These are phyloP conservation scores for Linhomoeus sp. DNA, from an alignment of 2,888 invertebrate species.

Conservation along the genomic window DNA sequence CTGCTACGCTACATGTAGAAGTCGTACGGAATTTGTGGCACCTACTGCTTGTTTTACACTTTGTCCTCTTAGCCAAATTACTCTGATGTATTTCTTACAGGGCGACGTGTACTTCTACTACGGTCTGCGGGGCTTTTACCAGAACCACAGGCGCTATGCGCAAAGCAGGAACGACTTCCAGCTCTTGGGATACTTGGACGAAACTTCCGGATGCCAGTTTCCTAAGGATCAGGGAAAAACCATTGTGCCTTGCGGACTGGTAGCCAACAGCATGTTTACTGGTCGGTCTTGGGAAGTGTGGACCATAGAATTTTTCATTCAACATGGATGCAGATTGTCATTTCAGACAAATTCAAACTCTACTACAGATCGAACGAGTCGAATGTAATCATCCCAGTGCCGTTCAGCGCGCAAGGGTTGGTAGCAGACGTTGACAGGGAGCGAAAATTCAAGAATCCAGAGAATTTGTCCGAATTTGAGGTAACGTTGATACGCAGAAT, in stretches of 20 bases:
- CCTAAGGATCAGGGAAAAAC: too few relatives aligned
- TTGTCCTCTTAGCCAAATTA: too few relatives aligned
- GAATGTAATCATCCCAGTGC: too few relatives aligned
- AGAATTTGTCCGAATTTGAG: too few relatives aligned
- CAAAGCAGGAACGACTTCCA: conserved; percentile 81
- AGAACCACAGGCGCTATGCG: conserved; percentile 93
- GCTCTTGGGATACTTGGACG: conserved; percentile 53
- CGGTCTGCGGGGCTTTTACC: conserved; percentile 88
- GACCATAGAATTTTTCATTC: too few relatives aligned
- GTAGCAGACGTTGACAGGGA: conserved; percentile 89
- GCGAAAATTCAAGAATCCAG: conserved; percentile 87
- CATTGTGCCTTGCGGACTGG: conserved; percentile 91
- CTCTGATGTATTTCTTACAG: too few relatives aligned
- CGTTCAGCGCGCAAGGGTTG: conserved; percentile 60
- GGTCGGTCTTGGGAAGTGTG: too few relatives aligned
- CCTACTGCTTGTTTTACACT: too few relatives aligned
- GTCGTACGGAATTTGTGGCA: too few relatives aligned
- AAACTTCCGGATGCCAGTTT: conserved; percentile 27
- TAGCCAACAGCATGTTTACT: conserved; percentile 92
- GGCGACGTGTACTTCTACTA: conserved; percentile 83
- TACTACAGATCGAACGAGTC: not conserved
- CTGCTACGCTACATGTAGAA: too few relatives aligned
- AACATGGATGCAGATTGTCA: too few relatives aligned
- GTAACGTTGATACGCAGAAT: too few relatives aligned
- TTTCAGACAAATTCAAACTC: conserved; percentile 8